These are phyloP conservation scores for Oscheius sp. DNA, from an alignment of 2,888 invertebrate species.

Conservation along the genomic window DNA sequence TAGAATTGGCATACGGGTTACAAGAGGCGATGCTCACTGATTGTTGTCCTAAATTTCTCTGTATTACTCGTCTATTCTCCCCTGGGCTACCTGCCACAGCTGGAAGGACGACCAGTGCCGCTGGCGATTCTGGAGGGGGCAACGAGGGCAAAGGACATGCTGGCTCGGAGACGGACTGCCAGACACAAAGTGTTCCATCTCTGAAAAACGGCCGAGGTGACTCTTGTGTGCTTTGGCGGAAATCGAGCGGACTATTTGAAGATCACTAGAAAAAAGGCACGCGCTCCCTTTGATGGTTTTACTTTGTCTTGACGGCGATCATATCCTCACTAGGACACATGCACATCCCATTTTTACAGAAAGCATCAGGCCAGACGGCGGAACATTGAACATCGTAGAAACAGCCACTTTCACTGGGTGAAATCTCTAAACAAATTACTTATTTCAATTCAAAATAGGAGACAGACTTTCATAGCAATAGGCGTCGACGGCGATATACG, in stretches of 20 bases:
- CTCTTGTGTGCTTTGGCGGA: conserved; percentile 6
- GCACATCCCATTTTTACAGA: conserved; percentile 56
- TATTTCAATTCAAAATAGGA: too few relatives aligned
- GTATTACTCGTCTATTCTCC: neutral
- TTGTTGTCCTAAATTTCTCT: conserved; percentile 42
- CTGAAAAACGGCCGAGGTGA: conserved; percentile 30
- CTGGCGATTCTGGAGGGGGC: conserved; percentile 59
- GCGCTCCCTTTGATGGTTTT: conserved; percentile 6
- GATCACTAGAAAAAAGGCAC: conserved; percentile 34
- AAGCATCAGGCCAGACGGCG: conserved; percentile 62
- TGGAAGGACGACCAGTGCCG: conserved; percentile 56
- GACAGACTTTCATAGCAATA: conserved; percentile 60
- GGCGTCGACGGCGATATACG: conserved; percentile 59
- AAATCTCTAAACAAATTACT: conserved; percentile 50
- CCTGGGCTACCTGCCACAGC: conserved; percentile 43
- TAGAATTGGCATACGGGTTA: conserved; percentile 49
- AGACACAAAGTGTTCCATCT: conserved; percentile 60
- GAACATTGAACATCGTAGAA: conserved; percentile 61
- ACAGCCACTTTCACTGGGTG: conserved; percentile 58
- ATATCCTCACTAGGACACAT: conserved; percentile 61
- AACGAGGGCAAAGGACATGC: conserved; percentile 59
- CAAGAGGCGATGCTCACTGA: conserved; percentile 56
- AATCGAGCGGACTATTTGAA: conserved; percentile 15
- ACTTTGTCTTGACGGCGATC: conserved; percentile 62
- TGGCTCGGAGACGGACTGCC: conserved; percentile 52